Base-by-base conservation (phyloP, 1,140 invertebrate species). In the Lepidurus packardi region DNA sequence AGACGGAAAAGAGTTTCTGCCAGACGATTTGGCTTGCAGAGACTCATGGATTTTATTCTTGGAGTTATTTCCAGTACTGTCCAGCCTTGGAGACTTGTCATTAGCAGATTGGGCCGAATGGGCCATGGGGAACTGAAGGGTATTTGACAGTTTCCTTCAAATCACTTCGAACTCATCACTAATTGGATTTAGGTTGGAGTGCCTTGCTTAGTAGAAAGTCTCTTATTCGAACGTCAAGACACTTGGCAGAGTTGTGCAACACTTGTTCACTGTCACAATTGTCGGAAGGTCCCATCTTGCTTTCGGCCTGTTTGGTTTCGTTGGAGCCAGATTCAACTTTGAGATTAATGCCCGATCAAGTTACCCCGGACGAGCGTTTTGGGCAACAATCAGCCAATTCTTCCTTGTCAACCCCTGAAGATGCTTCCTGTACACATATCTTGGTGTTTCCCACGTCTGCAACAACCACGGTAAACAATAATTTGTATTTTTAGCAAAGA, bases 401-500 rank as follows among this genome's bases (percentile, higher is more conserved):
- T 90, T 93, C 82, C 81, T 87, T 96, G 77, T 94, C 92, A 75
- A 97, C 95, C 74, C 94, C 94, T 7, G 91, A 96, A 82, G 96
- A 99, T 87, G 94, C 97, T 75, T 94, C 94, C 75, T 95, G 94
- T 83, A 99, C 97, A 75, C 98, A 99, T 85, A 99, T 99, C 81
- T 90, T 99, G 79, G 97, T 99, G 79, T 99, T 99, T 87, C 98
- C 98, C 74, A 99, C 96, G 9, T 98, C 96, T 78, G 96, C 97
- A 43, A 96, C 94, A 44, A 96, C 95, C 78, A 94, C 96, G 90
- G 94, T 95, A 5, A 47, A 47, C 42, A 43, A 77, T 53, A 43
- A 47, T 78, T 73, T 8, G 43, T 73, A 73, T 45, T 41, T 79
- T 80, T 77, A 25, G n/a, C 25, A n/a, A 13, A 13, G 16, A 42